Conservation (phyloP, 2,113 vertebrate species). For the Amia ocellicauda region DNA sequence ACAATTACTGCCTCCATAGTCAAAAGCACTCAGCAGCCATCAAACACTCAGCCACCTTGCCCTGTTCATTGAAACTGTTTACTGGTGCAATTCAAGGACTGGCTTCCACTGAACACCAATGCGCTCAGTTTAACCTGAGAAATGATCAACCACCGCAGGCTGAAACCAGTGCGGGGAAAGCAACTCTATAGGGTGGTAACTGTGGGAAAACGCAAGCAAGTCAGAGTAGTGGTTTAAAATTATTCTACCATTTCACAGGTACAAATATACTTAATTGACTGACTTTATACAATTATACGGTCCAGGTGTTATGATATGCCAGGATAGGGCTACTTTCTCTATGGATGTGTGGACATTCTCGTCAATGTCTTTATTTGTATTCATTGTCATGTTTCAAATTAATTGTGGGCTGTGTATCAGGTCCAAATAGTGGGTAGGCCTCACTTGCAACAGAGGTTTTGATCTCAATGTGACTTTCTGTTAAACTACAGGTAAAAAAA, state of each 20-base stretch:
- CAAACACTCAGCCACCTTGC: background rate
- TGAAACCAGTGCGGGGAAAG: background rate
- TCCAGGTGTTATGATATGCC: no score
- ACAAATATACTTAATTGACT: no score
- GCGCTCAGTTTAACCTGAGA: slow-evolving; percentile 1
- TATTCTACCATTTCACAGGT: no score
- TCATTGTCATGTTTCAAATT: background rate
- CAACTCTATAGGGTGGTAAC: background rate
- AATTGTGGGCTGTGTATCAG: no score
- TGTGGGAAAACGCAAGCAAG: background rate
- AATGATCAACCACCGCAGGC: background rate
- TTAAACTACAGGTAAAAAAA: no score
- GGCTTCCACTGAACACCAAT: background rate
- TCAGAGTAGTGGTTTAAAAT: no score
- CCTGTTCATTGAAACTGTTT: background rate
- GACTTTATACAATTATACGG: no score
- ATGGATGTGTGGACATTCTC: no score
- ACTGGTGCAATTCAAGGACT: background rate
- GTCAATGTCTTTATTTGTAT: background rate
- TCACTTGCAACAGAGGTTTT: no score
- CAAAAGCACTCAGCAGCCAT: background rate
- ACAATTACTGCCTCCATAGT: background rate
- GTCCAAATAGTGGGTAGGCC: no score
- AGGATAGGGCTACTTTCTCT: no score
- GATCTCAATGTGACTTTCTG: no score